Evolutionary conservation across 2,888 invertebrate genomes (phyloP).

Genomic region (Drosophila mettleri): DNA sequence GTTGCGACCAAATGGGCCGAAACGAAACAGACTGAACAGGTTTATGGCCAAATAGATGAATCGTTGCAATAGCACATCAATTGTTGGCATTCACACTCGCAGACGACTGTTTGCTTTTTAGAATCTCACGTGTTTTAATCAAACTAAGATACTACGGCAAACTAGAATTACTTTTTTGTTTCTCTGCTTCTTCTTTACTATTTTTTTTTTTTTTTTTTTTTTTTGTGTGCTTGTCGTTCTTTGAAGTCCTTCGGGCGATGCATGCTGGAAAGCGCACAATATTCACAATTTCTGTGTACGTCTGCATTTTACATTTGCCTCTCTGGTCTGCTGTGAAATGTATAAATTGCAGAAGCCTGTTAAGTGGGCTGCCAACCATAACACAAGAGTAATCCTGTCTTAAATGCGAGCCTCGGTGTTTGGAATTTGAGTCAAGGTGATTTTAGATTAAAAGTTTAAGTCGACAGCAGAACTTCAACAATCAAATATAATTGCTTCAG

Average conservation of each 20-base stretch:
- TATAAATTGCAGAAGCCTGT: conserved; percentile 22
- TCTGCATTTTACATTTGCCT: conserved; percentile 26
- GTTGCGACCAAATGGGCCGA: conserved; percentile 35
- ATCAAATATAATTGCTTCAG: conserved; percentile 5
- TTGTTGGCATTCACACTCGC: conserved; percentile 47
- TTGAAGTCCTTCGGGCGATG: conserved; percentile 3
- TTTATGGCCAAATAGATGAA: neutral
- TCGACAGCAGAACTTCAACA: neutral
- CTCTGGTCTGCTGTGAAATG: conserved; percentile 7
- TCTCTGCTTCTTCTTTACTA: neutral
- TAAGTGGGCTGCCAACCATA: conserved; percentile 21
- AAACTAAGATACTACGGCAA: conserved; percentile 71
- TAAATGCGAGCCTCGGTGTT: neutral
- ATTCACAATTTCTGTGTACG: conserved; percentile 8
- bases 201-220: neutral
- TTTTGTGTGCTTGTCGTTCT: neutral
- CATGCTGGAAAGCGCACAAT: neutral
- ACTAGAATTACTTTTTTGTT: conserved; percentile 14
- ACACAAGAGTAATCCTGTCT: neutral
- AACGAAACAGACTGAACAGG: neutral
- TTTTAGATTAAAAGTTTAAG: conserved; percentile 2
- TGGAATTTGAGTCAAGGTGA: neutral
- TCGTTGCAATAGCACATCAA: conserved; percentile 42
- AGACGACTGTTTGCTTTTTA: conserved; percentile 39
- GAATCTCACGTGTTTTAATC: conserved; percentile 70